phyloP scores from a whole-genome alignment of 2,888 invertebrate species.

The Aphidoletes aphidimyza region DNA sequence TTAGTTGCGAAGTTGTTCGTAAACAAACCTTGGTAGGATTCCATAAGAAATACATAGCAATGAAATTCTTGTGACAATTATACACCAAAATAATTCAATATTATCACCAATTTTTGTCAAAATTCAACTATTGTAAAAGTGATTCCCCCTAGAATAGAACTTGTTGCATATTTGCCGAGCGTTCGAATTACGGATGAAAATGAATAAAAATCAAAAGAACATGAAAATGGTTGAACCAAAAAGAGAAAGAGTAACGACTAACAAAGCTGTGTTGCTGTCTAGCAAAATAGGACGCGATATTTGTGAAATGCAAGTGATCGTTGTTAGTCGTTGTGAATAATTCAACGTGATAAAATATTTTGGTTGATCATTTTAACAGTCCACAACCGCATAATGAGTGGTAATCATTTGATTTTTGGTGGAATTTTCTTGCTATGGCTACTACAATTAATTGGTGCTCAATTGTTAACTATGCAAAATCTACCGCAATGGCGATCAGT shows the following conservation, averaged over 20 bases:
- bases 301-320: neutral
- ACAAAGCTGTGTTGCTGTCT: neutral
- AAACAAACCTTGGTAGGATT: too few species aligned
- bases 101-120: too few species aligned
- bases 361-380: neutral
- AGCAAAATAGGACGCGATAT: neutral
- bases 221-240: too few species aligned
- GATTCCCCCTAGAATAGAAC: too few species aligned
- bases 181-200: neutral
- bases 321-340: neutral
- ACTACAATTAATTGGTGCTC: neutral
- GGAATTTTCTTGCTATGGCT: neutral
- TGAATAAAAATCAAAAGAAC: neutral
- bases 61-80: too few species aligned
- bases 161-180: neutral
- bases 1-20: too few species aligned
- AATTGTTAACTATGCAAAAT: conserved; percentile 47
- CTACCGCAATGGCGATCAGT: conserved; percentile 18
- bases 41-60: too few species aligned
- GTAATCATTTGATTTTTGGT: neutral
- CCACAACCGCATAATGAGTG: neutral
- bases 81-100: too few species aligned
- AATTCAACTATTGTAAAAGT: too few species aligned
- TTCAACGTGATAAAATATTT: neutral
- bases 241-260: neutral